These are phyloP conservation scores for Catocala fraxini DNA, from an alignment of 2,888 invertebrate species.

Conservation along the genomic window DNA sequence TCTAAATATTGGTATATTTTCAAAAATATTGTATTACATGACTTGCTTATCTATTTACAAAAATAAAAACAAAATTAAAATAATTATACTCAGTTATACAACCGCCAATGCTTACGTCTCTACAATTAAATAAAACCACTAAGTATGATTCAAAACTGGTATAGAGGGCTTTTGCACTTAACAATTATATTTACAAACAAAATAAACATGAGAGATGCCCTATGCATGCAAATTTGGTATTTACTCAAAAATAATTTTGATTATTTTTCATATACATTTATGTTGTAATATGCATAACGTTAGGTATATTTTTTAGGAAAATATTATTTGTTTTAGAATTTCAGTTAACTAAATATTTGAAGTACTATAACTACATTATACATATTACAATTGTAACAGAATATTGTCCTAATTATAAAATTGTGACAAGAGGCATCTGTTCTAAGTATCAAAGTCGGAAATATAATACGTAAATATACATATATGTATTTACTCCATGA, in stretches of 20 bases:
- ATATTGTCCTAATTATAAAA: conserved; percentile 24
- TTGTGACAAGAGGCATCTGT: conserved; percentile 24
- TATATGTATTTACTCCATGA: too few species aligned
- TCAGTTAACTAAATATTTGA: conserved; percentile 16
- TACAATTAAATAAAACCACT: conserved; percentile 55
- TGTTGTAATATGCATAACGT: conserved; percentile 38
- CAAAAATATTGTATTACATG: conserved; percentile 87
- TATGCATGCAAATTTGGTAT: conserved; percentile 32
- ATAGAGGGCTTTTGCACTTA: conserved; percentile 39
- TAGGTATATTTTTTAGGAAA: conserved; percentile 36
- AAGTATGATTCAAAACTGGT: conserved; percentile 40
- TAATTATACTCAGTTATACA: conserved; percentile 64
- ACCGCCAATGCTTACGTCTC: conserved; percentile 55
- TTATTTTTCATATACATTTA: conserved; percentile 11
- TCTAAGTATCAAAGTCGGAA: neutral
- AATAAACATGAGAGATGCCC: conserved; percentile 24
- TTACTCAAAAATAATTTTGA: conserved; percentile 39
- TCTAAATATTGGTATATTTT: conserved; percentile 88
- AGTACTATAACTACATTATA: conserved; percentile 25
- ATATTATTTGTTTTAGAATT: conserved; percentile 26
- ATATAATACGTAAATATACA: too few species aligned
- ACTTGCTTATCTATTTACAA: conserved; percentile 86
- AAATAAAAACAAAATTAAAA: conserved; percentile 76
- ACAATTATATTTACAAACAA: conserved; percentile 51
- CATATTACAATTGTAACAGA: conserved; percentile 35